Percentiles rank a stretch among this genome's conserved stretches.
phyloP scores from a whole-genome alignment of 2,113 vertebrate genomes.

The Platichthys stellatus region DNA sequence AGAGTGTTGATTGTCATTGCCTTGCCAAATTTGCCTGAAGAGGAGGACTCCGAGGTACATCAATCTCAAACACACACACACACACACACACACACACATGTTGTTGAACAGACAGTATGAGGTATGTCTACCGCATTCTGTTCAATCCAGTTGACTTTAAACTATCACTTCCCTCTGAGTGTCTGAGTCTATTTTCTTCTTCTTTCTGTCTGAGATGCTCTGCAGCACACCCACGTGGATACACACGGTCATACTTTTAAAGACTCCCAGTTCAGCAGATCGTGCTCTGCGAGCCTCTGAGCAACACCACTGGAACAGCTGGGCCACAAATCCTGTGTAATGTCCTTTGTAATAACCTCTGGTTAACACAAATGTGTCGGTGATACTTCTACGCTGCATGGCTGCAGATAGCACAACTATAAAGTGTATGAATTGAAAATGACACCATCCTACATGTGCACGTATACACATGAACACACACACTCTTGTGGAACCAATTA shows the following conservation, averaged over 20 bases:
- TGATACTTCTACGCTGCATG: not conserved
- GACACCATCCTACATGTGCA: constrained; percentile 4
- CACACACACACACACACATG: not conserved
- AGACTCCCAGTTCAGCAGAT: not conserved
- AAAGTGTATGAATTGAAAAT: not conserved
- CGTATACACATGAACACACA: constrained; percentile 11
- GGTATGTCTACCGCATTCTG: not conserved
- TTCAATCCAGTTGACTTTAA: not conserved
- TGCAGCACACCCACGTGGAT: constrained; percentile 43
- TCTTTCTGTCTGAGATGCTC: constrained; percentile 14
- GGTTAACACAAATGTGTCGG: not conserved
- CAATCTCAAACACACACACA: too few species aligned
- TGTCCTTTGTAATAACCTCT: constrained; percentile 1
- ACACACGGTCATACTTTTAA: constrained; percentile 13
- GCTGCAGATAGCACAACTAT: not conserved
- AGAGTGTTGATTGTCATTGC: too few species aligned
- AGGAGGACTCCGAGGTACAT: too few species aligned
- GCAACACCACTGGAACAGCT: not conserved
- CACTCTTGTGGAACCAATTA: constrained; percentile 43
- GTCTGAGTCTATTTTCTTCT: not conserved
- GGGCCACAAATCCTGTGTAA: not conserved
- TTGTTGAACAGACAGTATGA: not conserved
- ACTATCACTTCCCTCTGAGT: not conserved
- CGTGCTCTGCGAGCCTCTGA: not conserved
- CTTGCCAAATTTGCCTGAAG: too few species aligned